phyloP scores from a whole-genome alignment of 2,113 vertebrate species.

The Psephotus haematonotus region DNA sequence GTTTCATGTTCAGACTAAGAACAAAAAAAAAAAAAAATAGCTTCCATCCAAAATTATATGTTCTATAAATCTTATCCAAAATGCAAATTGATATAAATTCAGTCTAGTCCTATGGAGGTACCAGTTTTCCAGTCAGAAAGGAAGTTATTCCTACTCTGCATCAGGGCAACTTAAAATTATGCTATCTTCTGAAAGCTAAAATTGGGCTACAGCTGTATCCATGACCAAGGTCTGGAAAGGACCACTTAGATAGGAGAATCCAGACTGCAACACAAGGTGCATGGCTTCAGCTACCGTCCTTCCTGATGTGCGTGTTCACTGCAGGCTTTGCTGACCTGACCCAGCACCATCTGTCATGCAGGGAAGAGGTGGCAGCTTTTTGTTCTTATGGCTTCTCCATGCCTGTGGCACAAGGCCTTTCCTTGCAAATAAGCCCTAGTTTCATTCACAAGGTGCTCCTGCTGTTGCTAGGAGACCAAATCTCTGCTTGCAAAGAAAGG shows the following conservation, averaged over 20 bases:
- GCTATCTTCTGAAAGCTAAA: background rate
- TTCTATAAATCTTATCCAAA: background rate
- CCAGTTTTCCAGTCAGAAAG: background rate
- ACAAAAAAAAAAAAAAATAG: background rate
- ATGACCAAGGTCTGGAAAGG: background rate
- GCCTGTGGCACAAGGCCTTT: background rate
- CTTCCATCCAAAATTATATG: background rate
- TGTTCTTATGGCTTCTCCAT: background rate
- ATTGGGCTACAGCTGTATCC: background rate
- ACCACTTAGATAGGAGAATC: background rate
- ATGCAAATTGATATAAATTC: background rate
- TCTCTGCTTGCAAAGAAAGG: background rate
- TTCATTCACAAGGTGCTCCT: background rate
- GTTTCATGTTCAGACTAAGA: background rate
- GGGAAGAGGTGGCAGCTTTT: background rate
- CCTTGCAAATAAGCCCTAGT: background rate
- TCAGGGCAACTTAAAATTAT: background rate
- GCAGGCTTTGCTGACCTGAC: background rate
- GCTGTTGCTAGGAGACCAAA: constrained; percentile 49
- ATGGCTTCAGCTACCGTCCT: background rate
- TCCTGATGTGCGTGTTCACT: background rate
- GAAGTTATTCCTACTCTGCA: background rate
- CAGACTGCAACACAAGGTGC: accelerated
- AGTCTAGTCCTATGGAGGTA: background rate
- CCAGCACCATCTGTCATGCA: background rate